These are phyloP conservation scores for Aphelocoma coerulescens DNA, from an alignment of 2,113 vertebrate genomes.

Conservation along the genomic window DNA sequence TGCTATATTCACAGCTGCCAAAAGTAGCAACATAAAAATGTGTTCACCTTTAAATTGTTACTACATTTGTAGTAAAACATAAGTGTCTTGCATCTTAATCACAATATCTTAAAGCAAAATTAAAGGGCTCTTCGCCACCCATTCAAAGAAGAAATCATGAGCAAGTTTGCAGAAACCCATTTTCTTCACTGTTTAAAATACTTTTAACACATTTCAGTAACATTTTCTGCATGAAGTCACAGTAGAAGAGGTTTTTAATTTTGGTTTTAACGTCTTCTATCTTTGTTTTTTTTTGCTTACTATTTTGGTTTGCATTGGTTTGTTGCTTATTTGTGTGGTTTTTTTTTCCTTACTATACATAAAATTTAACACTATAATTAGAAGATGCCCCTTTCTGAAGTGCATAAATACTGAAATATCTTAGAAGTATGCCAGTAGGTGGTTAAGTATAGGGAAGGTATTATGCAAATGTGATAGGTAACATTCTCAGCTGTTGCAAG, in stretches of 20 bases:
- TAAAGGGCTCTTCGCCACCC: neutral
- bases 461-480: neutral
- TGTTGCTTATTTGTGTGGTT: neutral
- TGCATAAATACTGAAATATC: neutral
- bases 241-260: accelerated
- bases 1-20: neutral
- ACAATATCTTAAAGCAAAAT: neutral
- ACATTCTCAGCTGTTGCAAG: neutral
- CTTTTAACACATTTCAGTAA: neutral
- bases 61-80: neutral
- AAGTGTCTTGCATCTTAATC: neutral
- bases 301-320: neutral
- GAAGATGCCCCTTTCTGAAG: neutral
- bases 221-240: neutral
- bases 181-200: neutral
- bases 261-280: neutral
- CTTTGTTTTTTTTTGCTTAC: neutral
- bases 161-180: neutral
- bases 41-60: neutral
- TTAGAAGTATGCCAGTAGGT: neutral
- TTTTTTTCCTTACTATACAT: neutral
- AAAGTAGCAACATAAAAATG: neutral
- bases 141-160: neutral
- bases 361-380: neutral
- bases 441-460: neutral